Conservation (phyloP, 2,888 invertebrate genomes). For the Brassicogethes aeneus region DNA sequence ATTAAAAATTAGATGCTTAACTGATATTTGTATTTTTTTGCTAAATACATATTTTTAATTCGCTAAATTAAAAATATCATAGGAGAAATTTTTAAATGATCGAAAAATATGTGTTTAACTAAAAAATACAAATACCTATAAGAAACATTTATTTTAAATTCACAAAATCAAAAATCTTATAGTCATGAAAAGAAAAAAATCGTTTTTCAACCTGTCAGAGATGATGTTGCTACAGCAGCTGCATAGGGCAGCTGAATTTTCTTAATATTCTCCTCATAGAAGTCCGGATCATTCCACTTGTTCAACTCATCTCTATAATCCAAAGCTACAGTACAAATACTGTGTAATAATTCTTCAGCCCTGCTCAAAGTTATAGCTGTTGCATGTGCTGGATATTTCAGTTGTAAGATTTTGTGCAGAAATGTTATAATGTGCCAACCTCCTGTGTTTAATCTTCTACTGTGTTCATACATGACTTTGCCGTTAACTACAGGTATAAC, state of each 20-base stretch:
- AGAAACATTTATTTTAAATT: too few relatives aligned
- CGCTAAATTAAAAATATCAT: too few relatives aligned
- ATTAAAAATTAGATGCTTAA: too few relatives aligned
- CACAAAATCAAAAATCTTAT: too few relatives aligned
- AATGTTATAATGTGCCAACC: constrained; percentile 80
- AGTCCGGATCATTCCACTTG: constrained; percentile 73
- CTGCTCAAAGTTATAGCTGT: constrained; percentile 79
- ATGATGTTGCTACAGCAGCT: constrained; percentile 51
- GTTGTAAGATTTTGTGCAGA: constrained; percentile 77
- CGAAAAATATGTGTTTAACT: too few relatives aligned
- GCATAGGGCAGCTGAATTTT: constrained; percentile 81
- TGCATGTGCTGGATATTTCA: constrained; percentile 88
- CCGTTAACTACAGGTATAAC: constrained; percentile 75
- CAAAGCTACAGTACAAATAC: constrained; percentile 67
- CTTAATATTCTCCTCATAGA: constrained; percentile 73
- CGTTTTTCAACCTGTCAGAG: constrained; percentile 46
- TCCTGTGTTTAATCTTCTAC: constrained; percentile 77
- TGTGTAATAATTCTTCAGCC: constrained; percentile 78
- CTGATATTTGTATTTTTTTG: too few relatives aligned
- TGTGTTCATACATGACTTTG: constrained; percentile 56
- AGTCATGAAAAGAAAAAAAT: not conserved
- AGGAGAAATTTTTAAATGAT: too few relatives aligned
- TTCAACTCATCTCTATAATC: constrained; percentile 73
- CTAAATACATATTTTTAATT: too few relatives aligned
- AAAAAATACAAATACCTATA: too few relatives aligned